Evolutionary conservation across 2,113 vertebrate species (phyloP).

Genomic region (Gavia stellata): DNA sequence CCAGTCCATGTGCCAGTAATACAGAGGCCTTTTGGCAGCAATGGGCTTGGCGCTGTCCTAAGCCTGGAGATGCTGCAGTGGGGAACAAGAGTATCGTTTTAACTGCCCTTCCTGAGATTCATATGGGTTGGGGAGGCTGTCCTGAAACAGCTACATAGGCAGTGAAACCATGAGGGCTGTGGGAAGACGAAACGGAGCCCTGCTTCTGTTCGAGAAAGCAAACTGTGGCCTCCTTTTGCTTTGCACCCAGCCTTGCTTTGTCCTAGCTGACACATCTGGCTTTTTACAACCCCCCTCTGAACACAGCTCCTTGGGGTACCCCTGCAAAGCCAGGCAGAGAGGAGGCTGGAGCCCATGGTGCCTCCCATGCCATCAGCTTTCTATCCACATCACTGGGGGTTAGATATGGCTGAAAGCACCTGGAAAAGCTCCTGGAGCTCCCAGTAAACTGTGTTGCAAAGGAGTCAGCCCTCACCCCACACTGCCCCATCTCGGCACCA

Average conservation of each 20-base stretch:
- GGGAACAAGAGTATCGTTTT: background rate
- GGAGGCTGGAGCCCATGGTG: background rate
- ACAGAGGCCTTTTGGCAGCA: background rate
- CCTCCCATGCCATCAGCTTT: background rate
- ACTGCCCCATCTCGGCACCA: background rate
- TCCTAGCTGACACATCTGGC: background rate
- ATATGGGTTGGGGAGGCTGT: background rate
- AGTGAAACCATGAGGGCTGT: background rate
- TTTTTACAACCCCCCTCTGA: background rate
- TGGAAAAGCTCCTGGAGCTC: background rate
- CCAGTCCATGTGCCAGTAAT: background rate
- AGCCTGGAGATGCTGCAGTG: background rate
- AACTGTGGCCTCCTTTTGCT: background rate
- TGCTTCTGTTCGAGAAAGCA: background rate
- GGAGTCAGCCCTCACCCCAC: background rate
- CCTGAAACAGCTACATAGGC: rapidly evolving
- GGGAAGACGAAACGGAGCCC: background rate
- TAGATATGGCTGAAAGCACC: background rate
- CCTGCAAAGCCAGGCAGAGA: background rate
- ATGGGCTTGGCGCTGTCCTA: rapidly evolving
- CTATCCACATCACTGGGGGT: background rate
- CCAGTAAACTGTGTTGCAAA: background rate
- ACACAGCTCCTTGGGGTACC: background rate
- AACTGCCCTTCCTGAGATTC: background rate
- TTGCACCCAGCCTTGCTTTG: background rate